Percentiles rank a stretch among this genome's conserved stretches.
Conservation (phyloP, 2,113 vertebrate species). For the Rhadina sibilatrix region DNA sequence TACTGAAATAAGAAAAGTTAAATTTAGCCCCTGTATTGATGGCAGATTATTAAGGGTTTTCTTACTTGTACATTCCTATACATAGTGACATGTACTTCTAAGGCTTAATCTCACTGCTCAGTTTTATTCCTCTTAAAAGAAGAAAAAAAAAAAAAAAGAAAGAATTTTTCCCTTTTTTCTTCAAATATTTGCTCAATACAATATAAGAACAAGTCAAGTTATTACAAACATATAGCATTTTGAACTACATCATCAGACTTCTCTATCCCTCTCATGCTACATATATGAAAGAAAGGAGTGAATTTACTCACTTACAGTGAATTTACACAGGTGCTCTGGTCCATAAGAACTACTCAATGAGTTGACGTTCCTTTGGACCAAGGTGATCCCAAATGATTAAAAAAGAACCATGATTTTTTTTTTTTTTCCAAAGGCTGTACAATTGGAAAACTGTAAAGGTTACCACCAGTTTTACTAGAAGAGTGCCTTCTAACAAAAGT, state of each 20-base stretch:
- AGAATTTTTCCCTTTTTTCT: not conserved
- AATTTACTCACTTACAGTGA: not conserved
- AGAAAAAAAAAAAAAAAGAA: not conserved
- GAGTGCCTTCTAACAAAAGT: not conserved
- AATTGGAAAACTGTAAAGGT: not conserved
- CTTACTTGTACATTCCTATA: not conserved
- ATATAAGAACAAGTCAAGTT: not conserved
- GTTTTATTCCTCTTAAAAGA: not conserved
- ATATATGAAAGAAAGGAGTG: not conserved
- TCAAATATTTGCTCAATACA: not conserved
- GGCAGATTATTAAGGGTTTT: not conserved
- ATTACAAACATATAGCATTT: not conserved
- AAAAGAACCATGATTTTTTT: not conserved
- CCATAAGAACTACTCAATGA: not conserved
- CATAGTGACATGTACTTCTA: not conserved
- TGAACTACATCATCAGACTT: not conserved
- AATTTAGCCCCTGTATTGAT: not conserved
- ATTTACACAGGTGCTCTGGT: not conserved
- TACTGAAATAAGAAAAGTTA: not conserved
- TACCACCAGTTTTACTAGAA: not conserved
- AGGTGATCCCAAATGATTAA: not conserved
- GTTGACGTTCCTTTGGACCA: not conserved
- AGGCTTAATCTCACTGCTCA: not conserved
- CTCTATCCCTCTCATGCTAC: not conserved
- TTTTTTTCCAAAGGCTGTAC: not conserved